Evolutionary conservation across 2,888 invertebrate genomes (phyloP).

Genomic region (Phortica okadai): DNA sequence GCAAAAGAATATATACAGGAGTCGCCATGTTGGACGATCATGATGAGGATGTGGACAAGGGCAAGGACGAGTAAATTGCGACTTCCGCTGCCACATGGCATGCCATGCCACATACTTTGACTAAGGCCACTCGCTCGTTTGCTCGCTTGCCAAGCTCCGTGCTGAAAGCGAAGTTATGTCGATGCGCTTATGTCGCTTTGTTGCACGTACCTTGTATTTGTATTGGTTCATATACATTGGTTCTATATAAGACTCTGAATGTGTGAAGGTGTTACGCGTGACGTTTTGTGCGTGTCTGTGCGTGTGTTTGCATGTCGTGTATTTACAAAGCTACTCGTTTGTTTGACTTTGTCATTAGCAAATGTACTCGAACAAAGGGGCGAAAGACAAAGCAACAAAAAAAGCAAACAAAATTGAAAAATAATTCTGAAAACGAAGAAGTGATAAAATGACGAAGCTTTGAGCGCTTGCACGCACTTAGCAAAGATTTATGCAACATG

Average conservation of each 20-base stretch:
- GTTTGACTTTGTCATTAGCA: slow-evolving; percentile 66
- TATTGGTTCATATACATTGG: neutral
- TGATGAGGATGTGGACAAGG: too few relatives aligned
- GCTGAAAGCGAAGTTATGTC: slow-evolving; percentile 40
- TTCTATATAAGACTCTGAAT: neutral
- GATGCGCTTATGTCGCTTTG: slow-evolving; percentile 34
- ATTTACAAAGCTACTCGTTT: slow-evolving; percentile 42
- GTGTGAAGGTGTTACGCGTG: too few relatives aligned
- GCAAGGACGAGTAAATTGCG: slow-evolving; percentile 56
- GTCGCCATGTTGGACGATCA: too few relatives aligned
- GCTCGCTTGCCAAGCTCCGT: slow-evolving; percentile 46
- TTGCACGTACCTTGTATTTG: slow-evolving; percentile 17
- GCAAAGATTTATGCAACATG: slow-evolving; percentile 55
- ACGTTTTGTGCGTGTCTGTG: neutral
- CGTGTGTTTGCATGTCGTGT: neutral
- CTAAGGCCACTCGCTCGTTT: neutral
- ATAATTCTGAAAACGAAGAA: slow-evolving; percentile 38
- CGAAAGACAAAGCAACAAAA: neutral
- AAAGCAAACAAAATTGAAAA: slow-evolving; percentile 10
- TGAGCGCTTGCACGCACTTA: slow-evolving; percentile 39
- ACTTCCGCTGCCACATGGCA: too few relatives aligned
- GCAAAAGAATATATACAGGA: too few relatives aligned
- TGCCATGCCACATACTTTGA: slow-evolving; percentile 17
- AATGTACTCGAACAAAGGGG: slow-evolving; percentile 52
- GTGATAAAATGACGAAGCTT: too few relatives aligned